phyloP scores from a whole-genome alignment of 2,113 vertebrate genomes.

The Labrus mixtus region DNA sequence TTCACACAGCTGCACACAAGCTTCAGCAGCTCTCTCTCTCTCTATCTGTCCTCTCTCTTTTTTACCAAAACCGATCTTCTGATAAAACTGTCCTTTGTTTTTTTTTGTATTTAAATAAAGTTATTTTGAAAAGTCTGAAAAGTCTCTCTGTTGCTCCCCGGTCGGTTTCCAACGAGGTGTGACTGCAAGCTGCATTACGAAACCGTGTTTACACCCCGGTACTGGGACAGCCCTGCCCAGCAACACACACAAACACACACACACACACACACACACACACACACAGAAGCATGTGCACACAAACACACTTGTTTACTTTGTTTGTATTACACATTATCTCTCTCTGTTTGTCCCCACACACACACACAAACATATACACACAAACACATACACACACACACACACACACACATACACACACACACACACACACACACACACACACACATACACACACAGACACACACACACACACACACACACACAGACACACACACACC shows the following conservation, averaged over 20 bases:
- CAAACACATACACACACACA: conserved; percentile 44
- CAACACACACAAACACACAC: conserved; percentile 64
- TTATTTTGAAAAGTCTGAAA: not conserved
- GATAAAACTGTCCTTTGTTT: not conserved
- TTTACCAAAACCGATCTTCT: not conserved
- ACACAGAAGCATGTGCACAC: conserved; percentile 9
- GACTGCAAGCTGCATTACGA: conserved; percentile 74
- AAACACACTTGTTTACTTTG: conserved; percentile 5
- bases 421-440: conserved; percentile 3
- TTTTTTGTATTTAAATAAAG: conserved; percentile 22
- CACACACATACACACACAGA: conserved; percentile 26
- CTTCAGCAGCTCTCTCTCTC: not conserved
- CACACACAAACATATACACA: not conserved
- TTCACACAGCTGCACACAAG: not conserved
- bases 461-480: conserved; percentile 29
- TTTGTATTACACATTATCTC: conserved; percentile 3
- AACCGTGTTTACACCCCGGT: conserved; percentile 81
- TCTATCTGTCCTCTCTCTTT: not conserved
- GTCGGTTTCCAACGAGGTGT: conserved; percentile 72
- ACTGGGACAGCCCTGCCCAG: conserved; percentile 78
- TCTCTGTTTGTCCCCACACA: not conserved
- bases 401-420: conserved; percentile 22
- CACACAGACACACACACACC: conserved; percentile 38
- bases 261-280: conserved; percentile 50
- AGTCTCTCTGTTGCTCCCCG: not conserved